These are phyloP conservation scores for Drosophila pruinosa DNA, from an alignment of 1,140 invertebrate genomes.

Conservation along the genomic window DNA sequence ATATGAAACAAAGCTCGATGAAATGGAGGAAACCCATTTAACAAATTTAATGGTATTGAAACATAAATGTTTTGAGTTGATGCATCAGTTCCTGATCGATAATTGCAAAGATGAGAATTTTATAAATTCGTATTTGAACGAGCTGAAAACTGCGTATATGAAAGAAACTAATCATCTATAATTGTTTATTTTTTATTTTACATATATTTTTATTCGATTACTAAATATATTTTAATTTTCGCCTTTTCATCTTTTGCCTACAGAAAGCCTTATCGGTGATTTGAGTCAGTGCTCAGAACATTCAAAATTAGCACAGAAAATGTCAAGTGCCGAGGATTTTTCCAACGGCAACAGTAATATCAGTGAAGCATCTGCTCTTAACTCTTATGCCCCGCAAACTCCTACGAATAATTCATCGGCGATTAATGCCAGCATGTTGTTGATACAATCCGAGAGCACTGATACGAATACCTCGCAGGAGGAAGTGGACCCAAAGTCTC, in stretches of 20 bases:
- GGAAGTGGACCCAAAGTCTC: conserved; percentile 80
- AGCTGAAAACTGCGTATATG: conserved; percentile 40
- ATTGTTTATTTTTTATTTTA: not conserved
- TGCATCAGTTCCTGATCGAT: conserved; percentile 19
- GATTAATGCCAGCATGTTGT: conserved; percentile 67
- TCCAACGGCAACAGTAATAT: conserved; percentile 22
- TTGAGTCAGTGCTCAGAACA: conserved; percentile 43
- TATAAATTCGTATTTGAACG: conserved; percentile 23
- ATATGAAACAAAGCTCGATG: conserved; percentile 27
- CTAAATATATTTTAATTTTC: not conserved
- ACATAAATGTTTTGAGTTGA: conserved; percentile 39
- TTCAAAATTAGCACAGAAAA: conserved; percentile 28
- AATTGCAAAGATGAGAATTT: not conserved
- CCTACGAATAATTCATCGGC: conserved; percentile 26
- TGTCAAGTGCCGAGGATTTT: conserved; percentile 26
- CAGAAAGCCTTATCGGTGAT: conserved; percentile 64
- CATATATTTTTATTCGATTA: not conserved
- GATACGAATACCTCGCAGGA: conserved; percentile 79
- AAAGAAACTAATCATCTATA: conserved; percentile 8
- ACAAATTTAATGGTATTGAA: conserved; percentile 3
- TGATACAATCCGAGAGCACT: conserved; percentile 73
- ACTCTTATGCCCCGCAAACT: conserved; percentile 4
- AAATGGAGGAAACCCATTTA: conserved; percentile 3
- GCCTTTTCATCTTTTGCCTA: not conserved
- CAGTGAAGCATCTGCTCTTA: conserved; percentile 21